Base-by-base conservation (phyloP, 2,113 vertebrate species). In the Phocoena phocoena region DNA sequence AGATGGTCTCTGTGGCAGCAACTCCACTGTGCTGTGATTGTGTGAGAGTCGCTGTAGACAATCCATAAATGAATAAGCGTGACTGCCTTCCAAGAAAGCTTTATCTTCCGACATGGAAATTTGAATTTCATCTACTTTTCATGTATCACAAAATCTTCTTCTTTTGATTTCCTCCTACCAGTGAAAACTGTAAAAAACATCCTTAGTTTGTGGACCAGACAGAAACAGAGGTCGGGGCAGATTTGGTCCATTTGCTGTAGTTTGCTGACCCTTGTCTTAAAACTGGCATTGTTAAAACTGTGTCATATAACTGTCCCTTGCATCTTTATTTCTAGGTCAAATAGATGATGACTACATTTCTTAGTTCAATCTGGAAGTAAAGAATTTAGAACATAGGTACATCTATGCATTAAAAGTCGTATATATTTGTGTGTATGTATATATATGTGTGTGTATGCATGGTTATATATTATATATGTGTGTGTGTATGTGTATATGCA, bases 1-100 rank as follows among this genome's bases (percentile, higher is more conserved):
- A 96, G 87, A 41, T 44, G 20, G 79, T 84, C 65, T 88, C 81
- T 87, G 93, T 77, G 88, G 95, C 74, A 62, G 73, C 84, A 38
- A 6, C 21, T 90, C n/a, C 88, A 38, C 4, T 33, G 60, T 38
- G 21, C 15, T 80, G 31, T 38, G 47, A 28, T 53, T 77, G 50
- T 67, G 33, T 26, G 26, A 44, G 44, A 71, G 18, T 50, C 41
- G 15, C 53, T 1, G 0, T 20, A 58, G 36, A 89, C 47, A 73
- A 55, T 79, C 76, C 79, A 18, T 65, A 60, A 60, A 15, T 11
- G 18, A 60, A 5, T 65, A 8, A 11, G 23, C 25, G 13, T 85
- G 73, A 11, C 71, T 50, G 8, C 12, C 5, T 36, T 26, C 36
- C 26, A 82, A 33, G 60, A 50, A 76, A 28, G 38, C 53, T 80